Base-by-base conservation (phyloP, 2,888 invertebrate genomes). In the Cylindroiulus punctatus region DNA sequence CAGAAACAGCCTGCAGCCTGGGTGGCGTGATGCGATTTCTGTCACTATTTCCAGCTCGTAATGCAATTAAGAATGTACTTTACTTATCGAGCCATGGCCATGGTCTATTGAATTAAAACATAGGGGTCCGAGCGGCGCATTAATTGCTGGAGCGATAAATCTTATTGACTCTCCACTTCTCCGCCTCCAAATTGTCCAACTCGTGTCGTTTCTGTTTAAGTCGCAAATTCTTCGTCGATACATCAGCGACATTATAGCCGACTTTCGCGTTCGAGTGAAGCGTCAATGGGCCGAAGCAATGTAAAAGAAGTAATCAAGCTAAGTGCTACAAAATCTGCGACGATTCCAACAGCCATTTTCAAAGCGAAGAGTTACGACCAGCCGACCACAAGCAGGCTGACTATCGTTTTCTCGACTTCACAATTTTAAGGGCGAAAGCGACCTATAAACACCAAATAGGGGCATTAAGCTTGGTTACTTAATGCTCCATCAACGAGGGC, bases 271-370 rank as follows among this genome's bases (percentile, higher is more conserved):
- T 76, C 26, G 17, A 76, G 76, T 32, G 76, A 76, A 76, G 76
- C 76, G 76, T 10, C 76, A 76, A 76, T 76, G 76, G 76, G 76
- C 76, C 76, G 26, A 30, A 32, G 76, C 76, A 17, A 76, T 76
- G 76, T 76, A 76, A 76, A 76, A 76, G 76, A 76, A 76, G 76
- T 32, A 76, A 76, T 76, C 76, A 30, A 76, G 76, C 76, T 76
- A 76, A 76, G 76, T 76, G 76, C 76, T 76, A 76, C 76, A 76
- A 76, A 76, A 76, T 76, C 76, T 76, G 76, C 76, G 76, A 76
- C 76, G 26, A 76, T 76, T 76, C 30, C 76, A 30, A 76, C 76
- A 76, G 4, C 76, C 76, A 30, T 76, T 76, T 76, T 76, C 30
- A 76, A 76, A 76, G 26, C 76, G 44, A 76, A 76, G 76, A 76